Base-by-base conservation (phyloP, 2,888 invertebrate species). In the Sminthurinus aureus region DNA sequence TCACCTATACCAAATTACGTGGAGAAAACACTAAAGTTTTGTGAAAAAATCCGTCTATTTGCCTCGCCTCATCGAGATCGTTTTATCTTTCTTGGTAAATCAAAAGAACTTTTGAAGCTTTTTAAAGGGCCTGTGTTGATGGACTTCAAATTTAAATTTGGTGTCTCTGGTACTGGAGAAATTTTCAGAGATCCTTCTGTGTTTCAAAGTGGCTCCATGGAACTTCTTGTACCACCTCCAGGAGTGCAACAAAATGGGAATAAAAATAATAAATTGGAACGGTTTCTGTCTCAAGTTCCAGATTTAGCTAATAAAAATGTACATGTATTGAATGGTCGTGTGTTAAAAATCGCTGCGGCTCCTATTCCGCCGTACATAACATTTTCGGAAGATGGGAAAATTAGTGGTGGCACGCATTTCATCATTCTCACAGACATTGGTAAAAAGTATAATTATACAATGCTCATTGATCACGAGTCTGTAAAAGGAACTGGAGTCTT, bases 21-120 rank as follows among this genome's bases (percentile, higher is more conserved):
- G n/a, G 64, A 64, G n/a, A 64, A 64, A 15, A 64, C 64, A 4
- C n/a, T 64, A 0, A 64, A 64, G 15, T 67, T 20, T 22, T 67
- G n/a, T 20, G n/a, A 38, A 38, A 38, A 38, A 38, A 38, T 38
- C 38, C 38, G 38, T 4, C 38, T 38, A 1, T 38, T 80, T 51
- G 80, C 73, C 9, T n/a, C 20, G 0, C 80, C 80, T 0, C 73
- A 80, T n/a, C 80, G 80, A 15, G 80, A 80, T 51, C 51, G 71
- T 1, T 80, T 80, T 15, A 52, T 80, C 0, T 80, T 80, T 22
- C 18, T 73, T 15, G 80, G 73, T 0, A 9, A 73, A 3, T 13
- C n/a, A 0, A 22, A 51, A 15, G 58, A 18, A 9, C 80, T 80
- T 4, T 15, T 4, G 0, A 2, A 51, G 12, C 24, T 58, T 15